Evolutionary conservation across 2,113 vertebrate genomes (phyloP).

Genomic region (Pseudopodoces humilis): DNA sequence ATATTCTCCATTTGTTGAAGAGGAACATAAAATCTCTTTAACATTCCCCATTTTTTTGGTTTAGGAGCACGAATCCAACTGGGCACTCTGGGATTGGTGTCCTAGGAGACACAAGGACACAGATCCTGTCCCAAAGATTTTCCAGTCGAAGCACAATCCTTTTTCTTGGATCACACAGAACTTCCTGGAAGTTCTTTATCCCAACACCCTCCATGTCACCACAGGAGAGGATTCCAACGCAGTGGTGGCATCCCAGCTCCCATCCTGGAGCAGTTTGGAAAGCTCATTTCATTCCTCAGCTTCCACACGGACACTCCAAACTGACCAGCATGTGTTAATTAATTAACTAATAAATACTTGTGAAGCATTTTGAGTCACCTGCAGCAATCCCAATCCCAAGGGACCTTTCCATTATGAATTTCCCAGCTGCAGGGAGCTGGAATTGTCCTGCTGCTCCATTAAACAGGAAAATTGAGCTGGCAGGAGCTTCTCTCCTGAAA

Average conservation of each 20-base stretch:
- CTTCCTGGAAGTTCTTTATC: not conserved
- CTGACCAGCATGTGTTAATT: not conserved
- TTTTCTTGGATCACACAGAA: not conserved
- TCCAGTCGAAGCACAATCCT: not conserved
- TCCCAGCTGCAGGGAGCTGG: not conserved
- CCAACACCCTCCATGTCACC: not conserved
- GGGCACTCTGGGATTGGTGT: fast-evolving
- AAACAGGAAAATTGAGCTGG: not conserved
- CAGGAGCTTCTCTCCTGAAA: not conserved
- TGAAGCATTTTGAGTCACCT: not conserved
- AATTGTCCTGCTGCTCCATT: not conserved
- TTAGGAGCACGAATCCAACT: not conserved
- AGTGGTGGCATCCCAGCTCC: not conserved
- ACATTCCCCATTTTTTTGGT: not conserved
- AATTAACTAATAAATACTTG: not conserved
- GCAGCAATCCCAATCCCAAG: not conserved
- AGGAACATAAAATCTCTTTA: not conserved
- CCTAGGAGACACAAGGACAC: not conserved
- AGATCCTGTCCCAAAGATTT: not conserved
- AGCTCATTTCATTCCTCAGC: not conserved
- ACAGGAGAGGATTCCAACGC: fast-evolving
- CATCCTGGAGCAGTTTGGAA: not conserved
- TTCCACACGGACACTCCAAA: not conserved
- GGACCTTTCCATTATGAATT: not conserved
- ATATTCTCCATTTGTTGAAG: not conserved